Evolutionary conservation across 2,797 vertebrate genomes (phyloP).

Genomic region (Rousettus madagascariensis): DNA sequence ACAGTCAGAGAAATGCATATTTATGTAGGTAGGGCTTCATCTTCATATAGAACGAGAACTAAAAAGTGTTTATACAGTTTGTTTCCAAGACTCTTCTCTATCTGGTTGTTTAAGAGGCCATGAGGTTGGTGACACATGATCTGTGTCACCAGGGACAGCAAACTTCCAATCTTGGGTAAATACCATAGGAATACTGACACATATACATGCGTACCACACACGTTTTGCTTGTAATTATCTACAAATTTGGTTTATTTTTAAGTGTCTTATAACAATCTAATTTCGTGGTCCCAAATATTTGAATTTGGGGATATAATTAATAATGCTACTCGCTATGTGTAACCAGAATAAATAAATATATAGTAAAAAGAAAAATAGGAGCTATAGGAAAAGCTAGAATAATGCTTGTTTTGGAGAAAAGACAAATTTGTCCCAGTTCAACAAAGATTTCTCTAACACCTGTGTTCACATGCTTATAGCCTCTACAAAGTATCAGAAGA

Average conservation of each 20-base stretch:
- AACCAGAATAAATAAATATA: not conserved
- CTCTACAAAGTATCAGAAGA: not conserved
- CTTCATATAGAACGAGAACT: not conserved
- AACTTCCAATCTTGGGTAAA: not conserved
- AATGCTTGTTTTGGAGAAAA: not conserved
- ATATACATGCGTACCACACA: not conserved
- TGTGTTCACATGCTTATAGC: not conserved
- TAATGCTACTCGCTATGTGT: too few relatives aligned
- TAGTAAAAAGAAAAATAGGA: not conserved
- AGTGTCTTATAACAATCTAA: not conserved
- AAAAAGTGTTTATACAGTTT: not conserved
- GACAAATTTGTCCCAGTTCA: not conserved
- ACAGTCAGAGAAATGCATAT: not conserved
- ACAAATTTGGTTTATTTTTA: not conserved
- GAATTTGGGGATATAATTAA: not conserved
- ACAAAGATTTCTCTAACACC: not conserved
- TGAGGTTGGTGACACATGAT: not conserved
- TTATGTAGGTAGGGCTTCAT: not conserved
- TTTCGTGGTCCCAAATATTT: not conserved
- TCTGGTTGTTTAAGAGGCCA: not conserved
- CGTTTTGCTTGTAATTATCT: not conserved
- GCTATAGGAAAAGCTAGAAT: not conserved
- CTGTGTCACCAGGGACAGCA: not conserved
- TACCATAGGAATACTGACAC: not conserved
- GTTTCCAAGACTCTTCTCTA: not conserved